Percentiles rank a stretch among this genome's conserved stretches.
phyloP scores from a whole-genome alignment of 2,797 vertebrate species.

The Pipistrellus nathusii region DNA sequence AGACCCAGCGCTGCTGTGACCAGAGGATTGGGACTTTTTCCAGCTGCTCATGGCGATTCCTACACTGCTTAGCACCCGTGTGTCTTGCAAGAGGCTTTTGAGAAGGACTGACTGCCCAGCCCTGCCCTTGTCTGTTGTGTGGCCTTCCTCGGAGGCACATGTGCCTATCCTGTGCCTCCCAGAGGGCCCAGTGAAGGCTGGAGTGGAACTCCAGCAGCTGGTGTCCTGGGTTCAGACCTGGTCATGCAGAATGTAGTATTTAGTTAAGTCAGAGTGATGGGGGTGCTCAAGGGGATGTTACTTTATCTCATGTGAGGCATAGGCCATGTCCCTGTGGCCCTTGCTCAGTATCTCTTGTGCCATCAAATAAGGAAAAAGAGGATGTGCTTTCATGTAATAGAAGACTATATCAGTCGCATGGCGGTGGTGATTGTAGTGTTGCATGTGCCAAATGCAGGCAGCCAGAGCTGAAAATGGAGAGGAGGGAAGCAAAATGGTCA shows the following conservation, averaged over 20 bases:
- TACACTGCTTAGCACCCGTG: fast-evolving
- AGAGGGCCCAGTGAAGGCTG: neutral
- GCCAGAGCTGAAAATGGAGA: neutral
- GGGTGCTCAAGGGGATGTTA: neutral
- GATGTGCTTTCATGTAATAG: neutral
- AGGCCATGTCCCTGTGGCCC: neutral
- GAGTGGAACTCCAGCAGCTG: neutral
- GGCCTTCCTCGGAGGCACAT: neutral
- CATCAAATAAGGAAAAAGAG: neutral
- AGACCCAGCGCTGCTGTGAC: neutral
- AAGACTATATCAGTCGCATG: neutral
- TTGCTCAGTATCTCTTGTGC: neutral
- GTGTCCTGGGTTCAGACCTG: neutral
- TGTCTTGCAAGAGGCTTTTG: neutral
- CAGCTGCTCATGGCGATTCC: neutral
- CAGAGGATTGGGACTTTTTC: neutral
- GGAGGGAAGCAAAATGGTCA: neutral
- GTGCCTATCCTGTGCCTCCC: neutral
- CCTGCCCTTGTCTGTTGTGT: neutral
- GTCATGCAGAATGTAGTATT: neutral
- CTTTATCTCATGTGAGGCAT: neutral
- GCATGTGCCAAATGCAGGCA: neutral
- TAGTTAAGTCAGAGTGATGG: neutral
- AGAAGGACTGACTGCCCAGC: neutral
- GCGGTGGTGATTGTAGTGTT: neutral